These are phyloP conservation scores for Gnathonemus longibarbis DNA, from an alignment of 2,113 vertebrate genomes.

Conservation along the genomic window DNA sequence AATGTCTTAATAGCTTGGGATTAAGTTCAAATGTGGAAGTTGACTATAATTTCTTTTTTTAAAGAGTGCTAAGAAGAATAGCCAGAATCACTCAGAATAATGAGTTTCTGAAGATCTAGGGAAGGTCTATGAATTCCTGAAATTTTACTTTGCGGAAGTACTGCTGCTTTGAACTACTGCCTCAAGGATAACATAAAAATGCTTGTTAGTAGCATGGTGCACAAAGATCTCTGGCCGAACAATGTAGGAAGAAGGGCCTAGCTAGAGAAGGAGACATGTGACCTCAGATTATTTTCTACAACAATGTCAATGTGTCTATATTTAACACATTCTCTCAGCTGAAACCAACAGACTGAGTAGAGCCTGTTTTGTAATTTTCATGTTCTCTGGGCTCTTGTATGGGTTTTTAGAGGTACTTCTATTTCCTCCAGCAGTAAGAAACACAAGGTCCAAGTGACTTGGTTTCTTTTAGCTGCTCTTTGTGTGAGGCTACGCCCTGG, in stretches of 20 bases:
- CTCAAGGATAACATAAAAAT: not conserved
- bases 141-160: not conserved
- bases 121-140: not conserved
- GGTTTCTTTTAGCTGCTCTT: not conserved
- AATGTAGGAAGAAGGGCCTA: not conserved
- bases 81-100: not conserved
- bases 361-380: not conserved
- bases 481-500: not conserved
- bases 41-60: not conserved
- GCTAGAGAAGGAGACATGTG: not conserved
- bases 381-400: not conserved
- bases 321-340: not conserved
- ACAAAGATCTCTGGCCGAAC: not conserved
- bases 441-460: not conserved
- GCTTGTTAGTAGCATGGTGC: not conserved
- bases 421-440: not conserved
- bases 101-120: not conserved
- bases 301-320: not conserved
- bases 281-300: not conserved
- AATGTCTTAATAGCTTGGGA: not conserved
- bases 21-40: not conserved
- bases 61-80: not conserved
- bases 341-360: not conserved
- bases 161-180: not conserved
- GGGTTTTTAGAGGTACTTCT: not conserved